phyloP scores from a whole-genome alignment of 2,113 vertebrate species.

The Zosterops pallidus region DNA sequence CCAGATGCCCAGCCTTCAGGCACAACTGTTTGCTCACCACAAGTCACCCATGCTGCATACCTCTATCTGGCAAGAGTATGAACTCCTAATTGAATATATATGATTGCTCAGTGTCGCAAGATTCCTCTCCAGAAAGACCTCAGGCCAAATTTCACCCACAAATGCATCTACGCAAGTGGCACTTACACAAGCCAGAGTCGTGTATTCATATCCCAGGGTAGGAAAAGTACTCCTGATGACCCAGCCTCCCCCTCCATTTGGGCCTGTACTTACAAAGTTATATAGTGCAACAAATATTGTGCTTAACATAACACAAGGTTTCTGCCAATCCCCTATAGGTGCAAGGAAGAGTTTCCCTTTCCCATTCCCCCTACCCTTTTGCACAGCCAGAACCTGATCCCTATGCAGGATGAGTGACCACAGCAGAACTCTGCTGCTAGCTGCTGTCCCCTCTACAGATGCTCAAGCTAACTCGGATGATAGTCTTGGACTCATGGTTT shows the following conservation, averaged over 20 bases:
- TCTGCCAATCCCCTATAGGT: not conserved
- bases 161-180: not conserved
- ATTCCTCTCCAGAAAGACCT: constrained; percentile 25
- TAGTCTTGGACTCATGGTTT: not conserved
- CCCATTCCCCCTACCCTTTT: too few relatives aligned
- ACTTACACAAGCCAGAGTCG: constrained; percentile 14
- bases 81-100: constrained; percentile 10
- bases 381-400: not conserved
- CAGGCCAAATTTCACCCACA: constrained; percentile 51
- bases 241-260: not conserved
- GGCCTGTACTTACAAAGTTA: not conserved
- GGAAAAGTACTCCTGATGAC: constrained; percentile 32
- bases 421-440: not conserved
- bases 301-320: not conserved
- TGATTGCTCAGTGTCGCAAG: constrained; percentile 14
- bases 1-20: not conserved
- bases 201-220: constrained; percentile 47
- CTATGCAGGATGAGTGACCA: fast-evolving
- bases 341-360: not conserved
- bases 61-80: not conserved
- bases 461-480: not conserved
- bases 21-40: not conserved
- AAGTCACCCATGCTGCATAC: not conserved
- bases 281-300: not conserved
- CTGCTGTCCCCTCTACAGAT: not conserved